Evolutionary conservation across 2,888 invertebrate genomes (phyloP), one percentile per base, ranked within the genome.

Genomic region (Callimorpha dominula): DNA sequence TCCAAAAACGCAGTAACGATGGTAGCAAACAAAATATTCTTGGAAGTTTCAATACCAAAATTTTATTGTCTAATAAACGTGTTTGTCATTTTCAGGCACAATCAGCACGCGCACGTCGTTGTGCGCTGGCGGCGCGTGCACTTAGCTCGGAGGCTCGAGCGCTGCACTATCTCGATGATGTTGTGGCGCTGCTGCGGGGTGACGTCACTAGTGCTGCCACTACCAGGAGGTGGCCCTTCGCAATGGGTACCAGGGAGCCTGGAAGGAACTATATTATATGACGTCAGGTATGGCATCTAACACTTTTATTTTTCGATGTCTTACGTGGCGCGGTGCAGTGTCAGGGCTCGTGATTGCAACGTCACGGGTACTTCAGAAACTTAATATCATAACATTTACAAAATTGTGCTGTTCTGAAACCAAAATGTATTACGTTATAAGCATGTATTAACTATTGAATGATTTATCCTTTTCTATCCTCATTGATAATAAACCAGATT

Each of bases 151-250:
- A 96, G 87, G 86, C 96, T 67, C 91, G 88, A 11, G 92, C 96
- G 81, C 92, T 96, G 68, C 92, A 94, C 54, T 96, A 95, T 89
- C 90, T 96, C 70, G 96, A 96, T 82, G 96, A 96, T 82, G 93
- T 96, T 76, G 92, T 96, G 76, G 93, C 96, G 72, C 89, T 96
- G 70, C 89, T 96, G 80, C 91, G 93, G 1, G 96, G 96, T 0
- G 93, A 96, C 86, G 88, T 96, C 20, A 91, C 92, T 0, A 88
- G 88, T 3, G 94, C 94, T 0, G 83, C 78, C 4, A 85, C 92
- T 4, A 92, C 92, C 12, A 81, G 88, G 2, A 82, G 85, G 72
- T 96, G 96, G 96, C 96, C 96, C 81, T 96, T 96, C 86, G 94
- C 94, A 8, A 78, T 92, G 57, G 94, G 94, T 52, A 75, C 79